Evolutionary conservation across 2,113 vertebrate species (phyloP).

Genomic region (Gopherus flavomarginatus): DNA sequence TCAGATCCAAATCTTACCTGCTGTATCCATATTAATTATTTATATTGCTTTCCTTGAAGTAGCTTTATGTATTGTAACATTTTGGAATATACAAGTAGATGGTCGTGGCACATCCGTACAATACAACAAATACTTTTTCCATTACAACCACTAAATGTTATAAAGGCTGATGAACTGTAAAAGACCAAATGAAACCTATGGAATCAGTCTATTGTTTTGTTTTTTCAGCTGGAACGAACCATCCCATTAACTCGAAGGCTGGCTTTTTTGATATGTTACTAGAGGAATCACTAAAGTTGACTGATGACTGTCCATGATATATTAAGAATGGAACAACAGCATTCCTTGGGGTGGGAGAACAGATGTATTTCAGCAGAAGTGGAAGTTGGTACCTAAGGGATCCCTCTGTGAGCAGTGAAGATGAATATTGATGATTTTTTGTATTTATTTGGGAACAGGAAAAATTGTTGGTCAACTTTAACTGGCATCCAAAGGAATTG

Average conservation of each 20-base stretch:
- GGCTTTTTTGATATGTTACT: conserved; percentile 21
- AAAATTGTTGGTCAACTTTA: conserved; percentile 44
- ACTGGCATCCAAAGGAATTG: conserved; percentile 19
- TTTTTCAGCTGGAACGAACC: conserved; percentile 57
- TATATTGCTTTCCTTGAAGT: neutral
- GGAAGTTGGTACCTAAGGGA: conserved; percentile 31
- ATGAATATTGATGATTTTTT: conserved; percentile 59
- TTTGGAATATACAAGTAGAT: neutral
- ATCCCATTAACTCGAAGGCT: conserved; percentile 55
- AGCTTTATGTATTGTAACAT: rapidly evolving
- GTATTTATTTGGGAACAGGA: conserved; percentile 7
- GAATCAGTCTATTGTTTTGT: conserved; percentile 35
- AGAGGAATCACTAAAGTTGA: conserved; percentile 68
- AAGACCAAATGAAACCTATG: conserved; percentile 50
- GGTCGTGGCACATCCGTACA: neutral
- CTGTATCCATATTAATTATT: neutral
- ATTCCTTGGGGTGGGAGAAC: conserved; percentile 70
- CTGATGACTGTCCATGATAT: conserved; percentile 63
- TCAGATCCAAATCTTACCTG: neutral
- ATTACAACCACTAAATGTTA: conserved; percentile 34
- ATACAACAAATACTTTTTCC: neutral
- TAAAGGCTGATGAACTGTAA: conserved; percentile 56
- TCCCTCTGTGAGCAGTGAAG: conserved; percentile 58
- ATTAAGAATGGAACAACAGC: conserved; percentile 66
- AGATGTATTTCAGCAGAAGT: conserved; percentile 69